Percentiles rank a stretch among this genome's conserved stretches.
phyloP scores from a whole-genome alignment of 2,888 invertebrate species.

The Brachycybe producta region DNA sequence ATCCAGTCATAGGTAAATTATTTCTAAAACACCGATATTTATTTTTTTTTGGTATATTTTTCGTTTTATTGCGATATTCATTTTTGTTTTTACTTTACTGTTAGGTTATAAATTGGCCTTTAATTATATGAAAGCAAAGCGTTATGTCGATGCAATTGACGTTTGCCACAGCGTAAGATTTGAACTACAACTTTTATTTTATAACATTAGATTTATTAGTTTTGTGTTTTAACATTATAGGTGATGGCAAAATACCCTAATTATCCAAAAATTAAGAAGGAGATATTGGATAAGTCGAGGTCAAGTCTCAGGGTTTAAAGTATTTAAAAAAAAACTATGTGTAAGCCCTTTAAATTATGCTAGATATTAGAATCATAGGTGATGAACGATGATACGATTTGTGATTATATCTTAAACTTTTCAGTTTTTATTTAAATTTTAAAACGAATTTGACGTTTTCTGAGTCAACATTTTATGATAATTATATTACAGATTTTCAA shows the following conservation, averaged over 20 bases:
- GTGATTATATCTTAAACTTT: no score
- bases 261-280: conserved; percentile 80
- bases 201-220: neutral
- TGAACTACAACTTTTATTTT: conserved; percentile 8
- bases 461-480: no score
- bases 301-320: conserved; percentile 33
- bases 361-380: no score
- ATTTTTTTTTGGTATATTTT: neutral
- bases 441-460: no score
- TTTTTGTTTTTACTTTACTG: conserved; percentile 23
- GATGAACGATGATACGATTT: no score
- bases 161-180: conserved; percentile 52
- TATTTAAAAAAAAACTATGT: no score
- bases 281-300: conserved; percentile 72
- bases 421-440: no score
- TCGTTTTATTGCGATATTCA: neutral
- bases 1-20: conserved; percentile 56
- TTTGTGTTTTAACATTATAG: neutral
- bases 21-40: neutral
- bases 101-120: conserved; percentile 82
- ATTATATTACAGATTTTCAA: no score
- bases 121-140: conserved; percentile 76
- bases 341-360: no score
- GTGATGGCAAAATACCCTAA: conserved; percentile 6
- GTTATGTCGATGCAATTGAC: conserved; percentile 81